Evolutionary conservation across 2,797 vertebrate species (phyloP), one percentile per base, ranked within the genome.

Genomic region (Austrolebias charrua): DNA sequence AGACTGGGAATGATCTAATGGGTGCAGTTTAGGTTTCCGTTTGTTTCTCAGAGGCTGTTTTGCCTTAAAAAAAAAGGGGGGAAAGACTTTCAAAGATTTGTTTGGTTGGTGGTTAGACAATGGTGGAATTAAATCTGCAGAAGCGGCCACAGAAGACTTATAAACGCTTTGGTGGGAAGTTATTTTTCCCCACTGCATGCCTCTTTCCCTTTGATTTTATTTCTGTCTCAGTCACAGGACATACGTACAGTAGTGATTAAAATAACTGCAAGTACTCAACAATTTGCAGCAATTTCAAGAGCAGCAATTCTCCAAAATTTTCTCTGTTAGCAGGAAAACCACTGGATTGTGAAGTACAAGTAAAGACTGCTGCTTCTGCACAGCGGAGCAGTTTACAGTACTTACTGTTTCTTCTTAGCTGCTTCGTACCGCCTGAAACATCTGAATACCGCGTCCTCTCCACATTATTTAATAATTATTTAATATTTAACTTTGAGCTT

Each of bases 141-240:
- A 24, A 55, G 66, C 9, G 20, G 43, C 73, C 76, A 19, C 67
- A 69, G 55, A 64, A 66, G 71, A 56, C 66, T 24, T 24, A 33
- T 15, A 73, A 81, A 78, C 64, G 49, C 52, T n/a, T 14, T 46
- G 73, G 78, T 82, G 81, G 86, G 78, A 79, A 86, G 83, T 76
- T 40, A 73, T 66, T 67, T 79, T 85, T 85, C 84, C 86, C 81
- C 81, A 81, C 71, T 63, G 50, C 63, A 51, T 60, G 54, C 79
- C 78, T 77, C 70, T 73, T 84, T 82, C 84, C 76, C 80, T 82
- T 43, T 55, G 65, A 61, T 66, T 80, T 72, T 86, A 82, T 84
- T 88, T 55, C 29, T 78, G 76, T 75, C 67, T 59, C 78, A 79
- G 73, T 80, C 69, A 55, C 29, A 48, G 38, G 33, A 20, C 33